Evolutionary conservation across 2,113 vertebrate species (phyloP).

Genomic region (Oryzias curvinotus): DNA sequence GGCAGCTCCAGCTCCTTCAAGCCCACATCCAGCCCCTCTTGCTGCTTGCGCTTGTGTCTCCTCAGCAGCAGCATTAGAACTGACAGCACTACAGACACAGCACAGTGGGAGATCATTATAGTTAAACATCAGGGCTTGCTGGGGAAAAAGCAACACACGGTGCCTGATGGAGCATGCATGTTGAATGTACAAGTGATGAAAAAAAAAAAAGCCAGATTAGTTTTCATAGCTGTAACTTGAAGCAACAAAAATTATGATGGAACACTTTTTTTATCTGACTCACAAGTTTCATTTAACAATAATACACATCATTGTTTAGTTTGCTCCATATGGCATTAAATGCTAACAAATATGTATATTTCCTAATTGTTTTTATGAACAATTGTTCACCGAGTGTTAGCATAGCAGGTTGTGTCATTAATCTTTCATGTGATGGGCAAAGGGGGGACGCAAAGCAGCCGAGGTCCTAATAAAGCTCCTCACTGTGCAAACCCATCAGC

Average conservation of each 20-base stretch:
- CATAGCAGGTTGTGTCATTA: constrained; percentile 64
- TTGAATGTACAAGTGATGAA: constrained; percentile 3
- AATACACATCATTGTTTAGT: background rate
- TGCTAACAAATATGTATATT: constrained; percentile 4
- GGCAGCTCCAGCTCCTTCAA: constrained; percentile 80
- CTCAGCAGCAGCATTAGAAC: constrained; percentile 78
- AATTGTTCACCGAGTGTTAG: constrained; percentile 59
- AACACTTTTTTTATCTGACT: too few relatives aligned
- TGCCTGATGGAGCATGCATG: constrained; percentile 38
- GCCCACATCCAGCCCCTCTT: constrained; percentile 73
- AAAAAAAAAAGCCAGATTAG: constrained; percentile 12
- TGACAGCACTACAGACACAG: constrained; percentile 78
- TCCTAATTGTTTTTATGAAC: constrained; percentile 16
- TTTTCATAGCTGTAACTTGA: constrained; percentile 10
- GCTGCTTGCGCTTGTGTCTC: constrained; percentile 71
- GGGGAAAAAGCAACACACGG: constrained; percentile 9
- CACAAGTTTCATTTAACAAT: too few relatives aligned
- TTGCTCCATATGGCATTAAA: constrained; percentile 34
- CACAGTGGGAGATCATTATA: constrained; percentile 45
- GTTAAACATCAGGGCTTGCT: constrained; percentile 49
- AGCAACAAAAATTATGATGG: background rate
- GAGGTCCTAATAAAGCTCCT: constrained; percentile 69
- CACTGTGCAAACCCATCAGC: constrained; percentile 66
- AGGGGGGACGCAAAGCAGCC: constrained; percentile 63
- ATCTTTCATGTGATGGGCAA: constrained; percentile 70